These are phyloP conservation scores for Drosophila paulistorum DNA, from an alignment of 1,140 invertebrate species.

Conservation along the genomic window DNA sequence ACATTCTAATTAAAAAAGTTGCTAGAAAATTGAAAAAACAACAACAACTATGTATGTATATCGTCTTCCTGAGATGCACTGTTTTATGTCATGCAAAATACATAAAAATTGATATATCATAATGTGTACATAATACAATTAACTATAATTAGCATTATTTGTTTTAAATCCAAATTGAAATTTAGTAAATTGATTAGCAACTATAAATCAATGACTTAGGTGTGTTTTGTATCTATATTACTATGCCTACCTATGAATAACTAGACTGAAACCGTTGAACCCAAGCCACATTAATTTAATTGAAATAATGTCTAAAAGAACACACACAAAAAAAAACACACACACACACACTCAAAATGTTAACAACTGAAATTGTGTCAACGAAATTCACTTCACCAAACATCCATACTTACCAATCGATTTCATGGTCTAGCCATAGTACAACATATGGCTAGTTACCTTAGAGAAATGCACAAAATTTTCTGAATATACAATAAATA, in stretches of 20 bases:
- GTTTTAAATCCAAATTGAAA: slow-evolving; percentile 12
- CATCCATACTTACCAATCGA: slow-evolving; percentile 25
- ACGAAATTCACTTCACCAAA: slow-evolving; percentile 44
- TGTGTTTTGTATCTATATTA: slow-evolving; percentile 41
- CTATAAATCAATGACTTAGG: slow-evolving; percentile 39
- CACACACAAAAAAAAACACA: slow-evolving; percentile 4
- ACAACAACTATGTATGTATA: not conserved
- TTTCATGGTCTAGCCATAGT: not conserved
- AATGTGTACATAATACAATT: slow-evolving; percentile 7
- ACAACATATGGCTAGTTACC: not conserved
- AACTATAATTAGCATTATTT: not conserved
- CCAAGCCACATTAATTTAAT: slow-evolving; percentile 45
- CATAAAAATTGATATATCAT: not conserved
- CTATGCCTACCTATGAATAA: slow-evolving; percentile 53
- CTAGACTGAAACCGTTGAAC: slow-evolving; percentile 69
- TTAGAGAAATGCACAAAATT: not conserved
- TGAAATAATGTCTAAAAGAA: slow-evolving; percentile 35
- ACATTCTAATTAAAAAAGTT: not conserved
- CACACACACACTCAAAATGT: slow-evolving; percentile 40
- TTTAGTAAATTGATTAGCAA: slow-evolving; percentile 64
- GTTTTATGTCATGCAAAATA: slow-evolving; percentile 6
- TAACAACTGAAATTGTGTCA: slow-evolving; percentile 55
- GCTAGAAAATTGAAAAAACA: slow-evolving; percentile 8
- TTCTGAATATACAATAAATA: not conserved
- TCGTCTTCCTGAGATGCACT: slow-evolving; percentile 47